A percentile compares a stretch with the other conserved stretches of the same genome.
These are phyloP conservation scores for Malurus melanocephalus DNA, from an alignment of 2,113 vertebrate species.

Conservation along the genomic window DNA sequence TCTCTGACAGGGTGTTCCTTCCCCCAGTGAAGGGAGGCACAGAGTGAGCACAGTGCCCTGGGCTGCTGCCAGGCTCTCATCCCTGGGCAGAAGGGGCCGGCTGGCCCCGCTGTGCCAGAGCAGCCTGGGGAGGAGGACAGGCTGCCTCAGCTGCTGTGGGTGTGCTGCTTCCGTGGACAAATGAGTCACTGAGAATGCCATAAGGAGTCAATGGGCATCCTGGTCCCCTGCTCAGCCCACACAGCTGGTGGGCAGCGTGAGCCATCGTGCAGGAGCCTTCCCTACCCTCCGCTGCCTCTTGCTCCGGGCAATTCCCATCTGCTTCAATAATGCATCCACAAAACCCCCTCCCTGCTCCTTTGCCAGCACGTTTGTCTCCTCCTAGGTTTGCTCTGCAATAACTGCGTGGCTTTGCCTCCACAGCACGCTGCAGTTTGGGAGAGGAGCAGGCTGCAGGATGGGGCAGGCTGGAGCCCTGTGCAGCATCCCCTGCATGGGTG, in stretches of 20 bases:
- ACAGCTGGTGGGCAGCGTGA: conserved; percentile 41
- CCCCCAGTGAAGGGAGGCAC: not conserved
- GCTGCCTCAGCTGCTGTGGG: conserved; percentile 18
- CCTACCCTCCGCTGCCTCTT: not conserved
- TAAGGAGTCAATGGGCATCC: conserved; percentile 34
- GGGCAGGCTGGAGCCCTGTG: not conserved
- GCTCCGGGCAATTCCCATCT: not conserved
- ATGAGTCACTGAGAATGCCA: conserved; percentile 35
- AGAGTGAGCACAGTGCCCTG: not conserved
- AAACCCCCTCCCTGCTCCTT: not conserved
- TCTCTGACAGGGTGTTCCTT: not conserved
- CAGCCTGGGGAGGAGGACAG: not conserved
- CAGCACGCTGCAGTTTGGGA: not conserved
- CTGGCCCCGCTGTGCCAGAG: not conserved
- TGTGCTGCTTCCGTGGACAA: not conserved
- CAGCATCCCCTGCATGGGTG: rapidly evolving
- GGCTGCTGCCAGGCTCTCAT: not conserved
- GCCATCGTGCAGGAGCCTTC: not conserved
- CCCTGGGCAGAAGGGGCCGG: not conserved
- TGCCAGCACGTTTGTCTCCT: not conserved
- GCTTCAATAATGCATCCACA: not conserved
- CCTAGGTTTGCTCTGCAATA: not conserved
- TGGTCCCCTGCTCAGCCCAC: conserved; percentile 22
- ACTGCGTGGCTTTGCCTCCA: not conserved
- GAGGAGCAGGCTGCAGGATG: not conserved